Percentiles rank a stretch among this genome's conserved stretches.
These are phyloP conservation scores for Aricia artaxerxes DNA, from an alignment of 2,888 invertebrate species.

Conservation along the genomic window DNA sequence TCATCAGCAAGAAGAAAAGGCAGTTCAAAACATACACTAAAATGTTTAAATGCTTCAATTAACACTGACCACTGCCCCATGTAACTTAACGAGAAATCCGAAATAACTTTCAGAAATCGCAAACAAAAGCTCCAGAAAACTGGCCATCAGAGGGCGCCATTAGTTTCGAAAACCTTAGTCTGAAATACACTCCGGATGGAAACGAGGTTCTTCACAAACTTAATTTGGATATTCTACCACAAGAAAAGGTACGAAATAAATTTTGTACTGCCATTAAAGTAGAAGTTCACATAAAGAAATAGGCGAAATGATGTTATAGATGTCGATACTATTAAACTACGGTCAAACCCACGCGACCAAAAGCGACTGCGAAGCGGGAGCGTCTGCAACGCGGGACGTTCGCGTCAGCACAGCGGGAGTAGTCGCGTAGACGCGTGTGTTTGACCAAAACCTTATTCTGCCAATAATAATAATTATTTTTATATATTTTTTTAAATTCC, in stretches of 20 bases:
- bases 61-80: not conserved
- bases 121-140: conserved; percentile 59
- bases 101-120: conserved; percentile 48
- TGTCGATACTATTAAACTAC: too few relatives aligned
- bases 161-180: conserved; percentile 70
- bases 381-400: too few relatives aligned
- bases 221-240: conserved; percentile 67
- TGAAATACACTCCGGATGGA: conserved; percentile 76
- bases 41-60: not conserved
- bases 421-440: not conserved
- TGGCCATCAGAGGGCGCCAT: conserved; percentile 80
- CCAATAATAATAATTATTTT: too few relatives aligned
- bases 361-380: too few relatives aligned
- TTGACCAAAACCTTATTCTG: too few relatives aligned
- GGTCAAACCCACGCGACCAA: too few relatives aligned
- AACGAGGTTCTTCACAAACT: conserved; percentile 78
- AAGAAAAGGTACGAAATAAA: conserved; percentile 66
- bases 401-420: not conserved
- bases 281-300: not conserved
- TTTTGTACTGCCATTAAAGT: not conserved
- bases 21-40: not conserved
- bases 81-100: not conserved
- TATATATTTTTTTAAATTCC: conserved; percentile 13
- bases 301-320: too few relatives aligned
- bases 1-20: not conserved